Evolutionary conservation across 1,140 invertebrate genomes (phyloP), one percentile per base, ranked within the genome.

Genomic region (Zaprionus nigranus): DNA sequence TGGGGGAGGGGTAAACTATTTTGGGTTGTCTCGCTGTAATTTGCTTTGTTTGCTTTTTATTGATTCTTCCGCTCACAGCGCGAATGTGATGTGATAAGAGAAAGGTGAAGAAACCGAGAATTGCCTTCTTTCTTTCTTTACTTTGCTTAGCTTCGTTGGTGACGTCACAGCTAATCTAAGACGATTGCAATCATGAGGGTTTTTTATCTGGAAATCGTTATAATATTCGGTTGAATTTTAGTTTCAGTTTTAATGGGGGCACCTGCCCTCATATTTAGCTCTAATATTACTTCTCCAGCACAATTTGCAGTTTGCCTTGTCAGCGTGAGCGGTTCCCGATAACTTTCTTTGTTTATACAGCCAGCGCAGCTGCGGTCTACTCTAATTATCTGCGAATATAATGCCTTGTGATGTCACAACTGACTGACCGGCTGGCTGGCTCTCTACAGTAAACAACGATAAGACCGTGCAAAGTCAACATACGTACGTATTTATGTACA

Each of bases 41-140:
- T 76, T 57, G 38, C 49, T 72, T 76, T 72, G 68, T 76, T 72
- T 61, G 74, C 74, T 43, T 66, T 72, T 75, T 64, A 76, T 72
- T 72, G 74, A 43, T 46, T 66, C 64, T 75, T 75, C 73, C 73
- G 73, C 60, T 71, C 56, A 26, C 46, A 26, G 60, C 26, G 36
- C 64, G 40, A 30, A 15, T 38, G 11, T 20, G 66, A 22, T 64
- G 34, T 36, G 59, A 67, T 59, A 64, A 59, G 54, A 28, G 12
- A 30, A 59, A 53, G 67, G 67, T 71, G 60, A 75, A 71, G 54
- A 63, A 64, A 75, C 67, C 36, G 61, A 71, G 9, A 56, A 30
- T 54, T 57, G 40, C 1, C 17, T 49, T 49, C 11, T 49, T 12
- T 20, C 43, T 20, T 49, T 49, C 9, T 11, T 22, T 7, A 0